Evolutionary conservation across 2,113 vertebrate genomes (phyloP).

Genomic region (Dipodomys spectabilis): DNA sequence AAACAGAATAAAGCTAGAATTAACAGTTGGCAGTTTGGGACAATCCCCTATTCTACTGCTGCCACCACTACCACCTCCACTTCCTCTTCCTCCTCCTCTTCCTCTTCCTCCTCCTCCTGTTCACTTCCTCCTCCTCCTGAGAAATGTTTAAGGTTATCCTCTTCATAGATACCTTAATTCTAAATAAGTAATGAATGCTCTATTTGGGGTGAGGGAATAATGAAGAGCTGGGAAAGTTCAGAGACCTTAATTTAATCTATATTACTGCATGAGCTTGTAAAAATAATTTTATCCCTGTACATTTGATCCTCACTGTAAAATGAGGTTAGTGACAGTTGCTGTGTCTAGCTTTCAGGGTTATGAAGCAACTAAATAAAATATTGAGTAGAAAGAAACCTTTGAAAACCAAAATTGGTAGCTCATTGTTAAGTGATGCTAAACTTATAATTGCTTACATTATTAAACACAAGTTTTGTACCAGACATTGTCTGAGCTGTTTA

Average conservation of each 20-base stretch:
- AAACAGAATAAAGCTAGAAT: constrained; percentile 47
- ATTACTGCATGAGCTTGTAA: background rate
- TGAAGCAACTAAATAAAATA: constrained; percentile 51
- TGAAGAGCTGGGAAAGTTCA: constrained; percentile 23
- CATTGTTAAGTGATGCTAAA: constrained; percentile 21
- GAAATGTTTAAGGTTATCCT: constrained; percentile 33
- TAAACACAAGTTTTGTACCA: constrained; percentile 3
- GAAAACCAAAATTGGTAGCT: constrained; percentile 37
- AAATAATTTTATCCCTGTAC: constrained; percentile 38
- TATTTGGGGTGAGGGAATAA: background rate
- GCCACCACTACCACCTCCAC: too few relatives aligned
- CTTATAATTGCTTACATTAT: background rate
- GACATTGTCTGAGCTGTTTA: background rate
- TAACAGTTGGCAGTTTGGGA: constrained; percentile 17
- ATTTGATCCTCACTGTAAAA: constrained; percentile 47
- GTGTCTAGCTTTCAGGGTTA: background rate
- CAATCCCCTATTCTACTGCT: background rate
- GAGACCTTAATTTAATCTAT: constrained; percentile 49
- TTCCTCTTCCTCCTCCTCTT: too few relatives aligned
- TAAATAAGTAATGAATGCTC: constrained; percentile 7
- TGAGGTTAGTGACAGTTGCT: constrained; percentile 1
- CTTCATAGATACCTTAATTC: constrained; percentile 43
- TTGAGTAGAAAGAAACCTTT: background rate
- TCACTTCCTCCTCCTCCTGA: background rate
- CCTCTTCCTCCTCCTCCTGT: too few relatives aligned